phyloP scores from a whole-genome alignment of 2,888 invertebrate species.

The Electrophaes corylata region DNA sequence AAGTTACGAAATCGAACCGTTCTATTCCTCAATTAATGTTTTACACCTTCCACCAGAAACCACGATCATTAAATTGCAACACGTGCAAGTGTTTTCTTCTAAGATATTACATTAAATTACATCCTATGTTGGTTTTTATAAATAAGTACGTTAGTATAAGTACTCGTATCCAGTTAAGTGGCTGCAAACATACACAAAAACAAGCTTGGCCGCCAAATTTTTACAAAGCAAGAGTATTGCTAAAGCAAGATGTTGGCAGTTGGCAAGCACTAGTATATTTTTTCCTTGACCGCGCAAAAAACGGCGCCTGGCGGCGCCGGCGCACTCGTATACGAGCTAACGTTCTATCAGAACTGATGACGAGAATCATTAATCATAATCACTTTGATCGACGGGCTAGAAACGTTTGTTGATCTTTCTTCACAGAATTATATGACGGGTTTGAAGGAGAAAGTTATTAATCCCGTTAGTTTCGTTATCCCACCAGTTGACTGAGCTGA shows the following conservation, averaged over 20 bases:
- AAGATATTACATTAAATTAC: neutral
- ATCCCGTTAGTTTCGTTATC: neutral
- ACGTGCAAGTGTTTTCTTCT: constrained; percentile 2
- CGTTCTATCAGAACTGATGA: constrained; percentile 37
- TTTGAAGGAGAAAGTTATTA: constrained; percentile 28
- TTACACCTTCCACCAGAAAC: neutral
- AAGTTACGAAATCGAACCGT: constrained; percentile 8
- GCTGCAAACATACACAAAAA: neutral
- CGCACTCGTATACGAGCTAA: constrained; percentile 28
- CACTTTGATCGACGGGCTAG: constrained; percentile 41
- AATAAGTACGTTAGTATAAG: neutral
- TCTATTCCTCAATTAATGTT: constrained; percentile 1
- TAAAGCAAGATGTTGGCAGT: neutral
- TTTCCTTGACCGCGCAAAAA: constrained; percentile 29
- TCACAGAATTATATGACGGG: constrained; percentile 14
- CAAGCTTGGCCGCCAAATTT: neutral
- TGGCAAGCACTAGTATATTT: constrained; percentile 34
- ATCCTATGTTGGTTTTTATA: neutral
- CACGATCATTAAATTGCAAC: neutral
- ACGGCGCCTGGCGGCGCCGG: constrained; percentile 9
- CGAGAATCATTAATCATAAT: constrained; percentile 53
- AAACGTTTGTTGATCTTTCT: constrained; percentile 33
- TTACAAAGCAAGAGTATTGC: neutral
- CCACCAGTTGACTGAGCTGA: neutral
- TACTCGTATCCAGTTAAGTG: neutral